Base-by-base conservation (phyloP, 1,140 invertebrate species). In the Anastrepha obliqua region DNA sequence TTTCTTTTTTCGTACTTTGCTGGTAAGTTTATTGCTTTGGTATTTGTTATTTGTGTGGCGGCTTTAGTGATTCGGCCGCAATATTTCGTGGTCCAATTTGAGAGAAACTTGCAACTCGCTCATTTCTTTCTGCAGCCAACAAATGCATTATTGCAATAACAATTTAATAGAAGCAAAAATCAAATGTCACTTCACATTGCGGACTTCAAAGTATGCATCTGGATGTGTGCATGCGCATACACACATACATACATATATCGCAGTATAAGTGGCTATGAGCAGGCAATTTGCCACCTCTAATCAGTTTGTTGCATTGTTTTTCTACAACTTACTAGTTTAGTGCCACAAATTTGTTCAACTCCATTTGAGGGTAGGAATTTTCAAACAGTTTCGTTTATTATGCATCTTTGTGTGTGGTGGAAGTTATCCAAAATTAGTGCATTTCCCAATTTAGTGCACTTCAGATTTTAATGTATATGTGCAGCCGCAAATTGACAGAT, bases 61-160 rank as follows among this genome's bases (percentile, higher is more conserved):
- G 67, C 44, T 42, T 42, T 42, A 44, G 17, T 44, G 42, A 74
- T 51, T 58, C 9, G 6, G n/a, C 47, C 74, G 47, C 70, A 44
- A 51, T 74, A 47, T 51, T 74, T 47, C 70, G 70, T 74, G 39
- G 70, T 20, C 51, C 47, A 81, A 47, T 74, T 74, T 74, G 44
- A 29, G 39, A 9, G 47, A 29, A 81, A 81, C 47, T 81, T 29
- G 47, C 47, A 58, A 74, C 20, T 6, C 74, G 6, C 7, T 47
- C 51, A 81, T 8, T 55, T 81, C 74, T n/a, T 58, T 51, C 9
- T 17, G 11, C 9, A 4, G 9, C 2, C n/a, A 8, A 2, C 6
- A 0, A 42, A 55, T 20, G 74, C 9, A 55, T 55, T 81, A 47
- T 81, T 20, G 47, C 44, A 58, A 11, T n/a, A 17, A 1, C 0